These are phyloP conservation scores for Harmothoe impar DNA, from an alignment of 2,888 invertebrate genomes.

Conservation along the genomic window DNA sequence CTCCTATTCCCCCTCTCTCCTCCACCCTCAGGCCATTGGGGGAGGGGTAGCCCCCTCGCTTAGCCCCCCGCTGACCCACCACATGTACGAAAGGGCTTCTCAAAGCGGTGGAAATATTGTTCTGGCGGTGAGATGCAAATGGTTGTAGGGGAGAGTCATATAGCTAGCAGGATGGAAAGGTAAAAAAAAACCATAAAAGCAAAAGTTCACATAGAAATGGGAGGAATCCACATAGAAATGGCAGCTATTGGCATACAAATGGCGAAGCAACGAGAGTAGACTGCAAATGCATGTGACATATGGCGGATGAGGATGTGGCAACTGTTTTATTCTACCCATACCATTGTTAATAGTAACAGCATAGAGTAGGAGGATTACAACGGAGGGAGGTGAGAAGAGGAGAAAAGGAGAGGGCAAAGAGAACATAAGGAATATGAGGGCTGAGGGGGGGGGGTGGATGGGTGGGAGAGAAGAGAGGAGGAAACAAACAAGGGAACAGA, in stretches of 20 bases:
- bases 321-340: no score
- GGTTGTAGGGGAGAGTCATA: constrained; percentile 6
- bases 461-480: no score
- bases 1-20: neutral
- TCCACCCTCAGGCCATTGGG: neutral
- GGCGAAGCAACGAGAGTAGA: neutral
- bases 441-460: neutral
- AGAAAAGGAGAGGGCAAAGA: neutral
- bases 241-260: constrained; percentile 8
- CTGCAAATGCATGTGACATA: neutral
- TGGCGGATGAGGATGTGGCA: no score
- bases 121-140: neutral
- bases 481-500: no score
- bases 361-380: no score
- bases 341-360: no score
- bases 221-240: constrained; percentile 29
- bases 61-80: neutral
- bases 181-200: neutral
- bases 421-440: neutral
- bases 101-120: constrained; percentile 1
- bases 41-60: neutral
- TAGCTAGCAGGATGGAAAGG: neutral
- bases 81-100: constrained; percentile 9
- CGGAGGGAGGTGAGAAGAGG: neutral
- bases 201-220: constrained; percentile 29